A percentile compares a stretch with the other conserved stretches of the same genome.
Evolutionary conservation across 2,113 vertebrate genomes (phyloP).

Genomic region (Notarius lentiginosus): DNA sequence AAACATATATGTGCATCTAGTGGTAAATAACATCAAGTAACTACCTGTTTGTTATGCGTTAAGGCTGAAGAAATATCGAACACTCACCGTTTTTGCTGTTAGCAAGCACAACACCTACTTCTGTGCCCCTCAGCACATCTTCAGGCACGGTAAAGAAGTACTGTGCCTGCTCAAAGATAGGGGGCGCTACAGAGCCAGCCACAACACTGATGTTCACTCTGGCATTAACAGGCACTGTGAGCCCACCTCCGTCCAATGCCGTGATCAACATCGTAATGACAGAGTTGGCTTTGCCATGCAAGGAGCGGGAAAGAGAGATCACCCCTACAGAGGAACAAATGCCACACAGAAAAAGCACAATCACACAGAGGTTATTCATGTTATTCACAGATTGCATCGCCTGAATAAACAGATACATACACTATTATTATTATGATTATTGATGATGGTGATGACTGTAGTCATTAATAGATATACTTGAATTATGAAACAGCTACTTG

Average conservation of each 20-base stretch:
- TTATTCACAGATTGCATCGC: neutral
- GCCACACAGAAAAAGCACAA: neutral
- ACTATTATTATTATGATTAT: neutral
- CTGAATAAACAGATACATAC: neutral
- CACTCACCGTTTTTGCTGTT: slow-evolving; percentile 71
- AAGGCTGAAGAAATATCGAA: neutral
- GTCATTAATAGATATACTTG: neutral
- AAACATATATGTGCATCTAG: neutral
- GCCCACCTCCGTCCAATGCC: slow-evolving; percentile 85
- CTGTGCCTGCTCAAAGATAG: slow-evolving; percentile 87
- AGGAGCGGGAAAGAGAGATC: slow-evolving; percentile 86
- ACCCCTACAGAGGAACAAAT: slow-evolving; percentile 72
- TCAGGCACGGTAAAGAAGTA: slow-evolving; percentile 90
- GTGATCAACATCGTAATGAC: slow-evolving; percentile 88
- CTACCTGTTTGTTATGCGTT: neutral
- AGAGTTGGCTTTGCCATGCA: slow-evolving; percentile 85
- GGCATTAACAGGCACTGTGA: slow-evolving; percentile 81
- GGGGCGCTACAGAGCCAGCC: slow-evolving; percentile 81
- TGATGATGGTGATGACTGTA: neutral
- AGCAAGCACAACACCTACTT: slow-evolving; percentile 81
- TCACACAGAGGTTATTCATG: neutral
- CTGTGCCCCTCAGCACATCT: slow-evolving; percentile 81
- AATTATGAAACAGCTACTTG: neutral
- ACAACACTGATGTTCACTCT: slow-evolving; percentile 92
- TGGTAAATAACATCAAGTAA: neutral